Base-by-base conservation (phyloP, 2,888 invertebrate species). In the Temnothorax ravouxi region DNA sequence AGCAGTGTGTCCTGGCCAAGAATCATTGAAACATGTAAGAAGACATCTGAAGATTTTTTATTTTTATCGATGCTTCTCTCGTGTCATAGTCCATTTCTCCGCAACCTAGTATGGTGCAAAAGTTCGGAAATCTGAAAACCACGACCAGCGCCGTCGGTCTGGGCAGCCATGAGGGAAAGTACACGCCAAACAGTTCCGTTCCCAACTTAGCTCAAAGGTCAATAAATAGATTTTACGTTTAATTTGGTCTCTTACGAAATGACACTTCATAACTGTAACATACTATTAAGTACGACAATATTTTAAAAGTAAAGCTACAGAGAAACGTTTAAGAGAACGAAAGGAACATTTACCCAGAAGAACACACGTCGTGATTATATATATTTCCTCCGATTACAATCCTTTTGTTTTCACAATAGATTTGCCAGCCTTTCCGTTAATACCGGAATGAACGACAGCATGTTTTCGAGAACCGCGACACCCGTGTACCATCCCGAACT, bases 111-210 rank as follows among this genome's bases (percentile, higher is more conserved):
- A 94, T 94, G 92, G 93, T 95, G 90, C 97, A 97, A 93, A 97
- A 97, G 94, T 97, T 97, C 95, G 97, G 97, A 47, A 97, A 97
- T 94, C 96, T 97, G 83, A 97, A 97, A 93, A 95, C 96, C 0
- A 95, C 96, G 50, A 95, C 96, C 86, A 96, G 96, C 91, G 96
- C 96, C 44, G 95, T 96, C 4, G 97, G 97, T 41, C 95, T 97
- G 93, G 97, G 97, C 86, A 97, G 97, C 72, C 97, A 97, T 94
- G 97, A 97, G 92, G 97, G 97, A 88, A 97, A 97, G 95, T 98
- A 97, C 93, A 97, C 97, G 56, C 97, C 97, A 2, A 97, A 96
- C 93, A 95, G 95, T 88, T 96, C 96, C n/a, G 96, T 96, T 84
- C 96, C 96, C 71, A 96, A 96, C 92, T 93, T 96, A 88, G 96